These are phyloP conservation scores for Bombus confusus DNA, from an alignment of 1,140 invertebrate species.

Conservation along the genomic window DNA sequence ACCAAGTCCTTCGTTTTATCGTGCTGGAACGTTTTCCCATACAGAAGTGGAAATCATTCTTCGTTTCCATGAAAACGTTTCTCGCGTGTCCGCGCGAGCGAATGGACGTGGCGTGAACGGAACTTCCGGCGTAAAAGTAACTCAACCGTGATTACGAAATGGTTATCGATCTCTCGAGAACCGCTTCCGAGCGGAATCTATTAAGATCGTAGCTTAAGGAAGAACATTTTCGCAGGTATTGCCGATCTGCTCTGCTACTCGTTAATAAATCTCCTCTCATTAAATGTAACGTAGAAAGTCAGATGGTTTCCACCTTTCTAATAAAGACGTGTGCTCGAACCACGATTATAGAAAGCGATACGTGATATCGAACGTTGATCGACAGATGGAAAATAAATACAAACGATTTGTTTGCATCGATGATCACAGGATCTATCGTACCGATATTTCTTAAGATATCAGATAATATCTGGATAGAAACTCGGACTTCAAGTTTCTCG, in stretches of 20 bases:
- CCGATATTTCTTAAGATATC: neutral
- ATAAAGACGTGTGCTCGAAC: slow-evolving; percentile 35
- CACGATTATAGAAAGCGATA: slow-evolving; percentile 50
- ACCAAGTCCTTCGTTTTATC: neutral
- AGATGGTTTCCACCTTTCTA: slow-evolving; percentile 62
- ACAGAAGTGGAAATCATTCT: neutral
- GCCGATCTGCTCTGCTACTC: neutral
- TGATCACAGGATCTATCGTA: neutral
- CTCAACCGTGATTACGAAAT: slow-evolving; percentile 39
- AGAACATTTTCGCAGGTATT: slow-evolving; percentile 17
- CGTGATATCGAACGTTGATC: neutral
- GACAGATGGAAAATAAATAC: neutral
- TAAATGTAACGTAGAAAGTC: slow-evolving; percentile 52
- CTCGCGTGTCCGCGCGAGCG: neutral
- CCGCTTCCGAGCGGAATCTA: slow-evolving; percentile 19
- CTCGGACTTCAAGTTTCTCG: no score
- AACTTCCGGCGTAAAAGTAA: slow-evolving; percentile 49
- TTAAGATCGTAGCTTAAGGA: slow-evolving; percentile 19
- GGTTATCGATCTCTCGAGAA: slow-evolving; percentile 27
- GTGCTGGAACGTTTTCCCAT: neutral
- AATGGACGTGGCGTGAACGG: slow-evolving; percentile 24
- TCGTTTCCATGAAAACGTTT: neutral
- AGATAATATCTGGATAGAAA: neutral
- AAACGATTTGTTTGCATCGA: neutral
- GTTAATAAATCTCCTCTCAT: slow-evolving; percentile 20